Evolutionary conservation across 2,113 vertebrate species (phyloP).

Genomic region (Diphyllodes magnificus): DNA sequence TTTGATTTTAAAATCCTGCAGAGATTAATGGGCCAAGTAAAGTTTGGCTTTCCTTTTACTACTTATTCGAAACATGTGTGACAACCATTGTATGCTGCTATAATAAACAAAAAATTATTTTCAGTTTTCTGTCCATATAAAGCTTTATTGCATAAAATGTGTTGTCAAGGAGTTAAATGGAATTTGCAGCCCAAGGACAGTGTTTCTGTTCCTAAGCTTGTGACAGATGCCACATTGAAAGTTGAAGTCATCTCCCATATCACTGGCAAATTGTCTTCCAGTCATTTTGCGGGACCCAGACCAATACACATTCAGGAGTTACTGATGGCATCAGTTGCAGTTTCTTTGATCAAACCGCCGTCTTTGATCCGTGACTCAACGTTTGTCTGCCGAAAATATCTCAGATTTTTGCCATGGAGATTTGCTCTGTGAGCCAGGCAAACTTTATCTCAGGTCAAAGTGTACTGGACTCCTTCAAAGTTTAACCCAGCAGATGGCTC

Average conservation of each 20-base stretch:
- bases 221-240: background rate
- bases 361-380: background rate
- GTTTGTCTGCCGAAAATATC: background rate
- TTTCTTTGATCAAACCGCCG: background rate
- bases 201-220: background rate
- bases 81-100: background rate
- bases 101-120: background rate
- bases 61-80: background rate
- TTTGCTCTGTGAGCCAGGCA: background rate
- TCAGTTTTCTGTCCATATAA: background rate
- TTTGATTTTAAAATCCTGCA: background rate
- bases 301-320: background rate
- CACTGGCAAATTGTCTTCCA: background rate
- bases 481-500: background rate
- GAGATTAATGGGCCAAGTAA: background rate
- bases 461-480: background rate
- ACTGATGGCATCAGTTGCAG: background rate
- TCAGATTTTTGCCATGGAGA: background rate
- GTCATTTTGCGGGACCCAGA: background rate
- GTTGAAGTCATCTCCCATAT: background rate
- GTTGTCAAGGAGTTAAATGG: background rate
- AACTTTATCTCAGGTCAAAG: background rate
- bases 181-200: background rate
- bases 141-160: background rate
- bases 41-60: background rate